A percentile compares a stretch with the other conserved stretches of the same genome.
phyloP scores from a whole-genome alignment of 1,140 invertebrate species.

The Ephestia elutella region DNA sequence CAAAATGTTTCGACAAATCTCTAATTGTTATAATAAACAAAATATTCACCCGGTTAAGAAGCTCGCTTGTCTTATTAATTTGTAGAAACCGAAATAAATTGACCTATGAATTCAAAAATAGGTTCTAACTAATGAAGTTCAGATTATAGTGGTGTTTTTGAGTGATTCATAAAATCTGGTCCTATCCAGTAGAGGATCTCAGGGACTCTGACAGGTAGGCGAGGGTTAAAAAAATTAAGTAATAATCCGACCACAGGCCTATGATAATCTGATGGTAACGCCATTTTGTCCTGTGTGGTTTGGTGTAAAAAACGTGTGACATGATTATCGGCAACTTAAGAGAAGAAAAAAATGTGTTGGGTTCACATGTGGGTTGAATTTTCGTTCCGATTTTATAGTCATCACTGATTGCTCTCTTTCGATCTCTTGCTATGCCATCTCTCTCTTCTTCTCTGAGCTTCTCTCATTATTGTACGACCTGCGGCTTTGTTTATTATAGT shows the following conservation, averaged over 20 bases:
- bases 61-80: slow-evolving; percentile 67
- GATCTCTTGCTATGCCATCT: too few relatives aligned
- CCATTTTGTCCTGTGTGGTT: slow-evolving; percentile 73
- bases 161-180: slow-evolving; percentile 43
- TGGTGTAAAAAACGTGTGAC: slow-evolving; percentile 67
- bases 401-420: too few relatives aligned
- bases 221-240: slow-evolving; percentile 63
- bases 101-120: slow-evolving; percentile 16
- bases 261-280: slow-evolving; percentile 71
- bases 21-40: slow-evolving; percentile 71
- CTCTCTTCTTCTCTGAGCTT: too few relatives aligned
- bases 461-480: too few relatives aligned
- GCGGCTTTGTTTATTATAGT: too few relatives aligned
- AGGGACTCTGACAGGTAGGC: slow-evolving; percentile 59
- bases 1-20: slow-evolving; percentile 68
- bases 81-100: slow-evolving; percentile 38
- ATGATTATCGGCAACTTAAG: slow-evolving; percentile 62
- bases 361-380: slow-evolving; percentile 33
- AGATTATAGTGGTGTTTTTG: slow-evolving; percentile 34
- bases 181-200: slow-evolving; percentile 51
- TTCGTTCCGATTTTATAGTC: not conserved
- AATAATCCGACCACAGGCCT: slow-evolving; percentile 68
- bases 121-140: slow-evolving; percentile 19
- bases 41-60: slow-evolving; percentile 70
- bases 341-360: slow-evolving; percentile 43